Evolutionary conservation across 2,113 vertebrate species (phyloP), one percentile per base, ranked within the genome.

Genomic region (Thamnaconus septentrionalis): DNA sequence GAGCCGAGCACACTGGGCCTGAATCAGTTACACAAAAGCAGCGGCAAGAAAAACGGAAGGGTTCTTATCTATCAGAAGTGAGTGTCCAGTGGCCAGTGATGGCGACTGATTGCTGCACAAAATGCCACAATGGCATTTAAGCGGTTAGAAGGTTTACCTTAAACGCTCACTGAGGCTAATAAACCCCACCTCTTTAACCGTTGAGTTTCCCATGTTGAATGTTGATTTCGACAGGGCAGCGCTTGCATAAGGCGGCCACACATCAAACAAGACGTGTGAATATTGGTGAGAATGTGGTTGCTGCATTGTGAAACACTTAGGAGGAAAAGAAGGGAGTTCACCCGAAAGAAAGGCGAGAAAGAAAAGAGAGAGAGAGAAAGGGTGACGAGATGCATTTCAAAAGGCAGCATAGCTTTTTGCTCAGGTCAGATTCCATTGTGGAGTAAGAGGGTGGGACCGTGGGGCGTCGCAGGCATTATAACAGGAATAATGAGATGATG

Each of bases 61-160:
- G 4, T 61, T 73, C 76, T 86, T 86, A 88, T 88, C 88, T 83
- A 44, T 88, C 72, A 78, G 79, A 81, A 74, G 47, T 45, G 4
- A 31, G 59, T 77, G 81, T 83, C 75, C 80, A 73, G 66, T 31
- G 66, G 71, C 76, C 73, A 70, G 68, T 79, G 84, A 76, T 76
- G 71, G 75, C 81, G 83, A 88, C 79, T 82, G 85, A 87, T 78
- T 86, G 81, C 78, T 85, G 81, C 60, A 79, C 75, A 80, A 89
- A 87, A 90, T 86, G 85, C 85, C 87, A 87, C 77, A 75, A 82
- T 89, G 87, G 81, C 87, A 89, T 87, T 89, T 90, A 66, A 72
- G 77, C 69, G 79, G 85, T 87, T 81, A 83, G 71, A 77, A 79
- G 31, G 66, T 64, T 74, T 75, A 88, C 81, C 80, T 78, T 79